Conservation (phyloP, 2,113 vertebrate species). For the Sakesphorus luctuosus region DNA sequence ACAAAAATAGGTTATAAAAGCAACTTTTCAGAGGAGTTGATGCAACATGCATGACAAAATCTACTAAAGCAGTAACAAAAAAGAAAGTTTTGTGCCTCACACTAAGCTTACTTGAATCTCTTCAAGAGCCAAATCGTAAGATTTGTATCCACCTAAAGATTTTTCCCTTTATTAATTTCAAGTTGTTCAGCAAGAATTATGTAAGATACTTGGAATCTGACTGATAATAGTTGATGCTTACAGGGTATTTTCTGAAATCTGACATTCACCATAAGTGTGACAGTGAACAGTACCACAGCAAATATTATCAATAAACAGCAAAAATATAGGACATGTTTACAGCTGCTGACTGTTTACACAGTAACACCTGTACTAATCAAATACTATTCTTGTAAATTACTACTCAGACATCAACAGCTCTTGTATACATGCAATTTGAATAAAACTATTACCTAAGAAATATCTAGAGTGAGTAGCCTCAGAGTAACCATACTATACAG, state of each 20-base stretch:
- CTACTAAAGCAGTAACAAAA: not conserved
- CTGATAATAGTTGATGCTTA: not conserved
- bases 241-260: not conserved
- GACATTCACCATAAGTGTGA: not conserved
- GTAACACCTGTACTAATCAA: not conserved
- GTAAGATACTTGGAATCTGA: not conserved
- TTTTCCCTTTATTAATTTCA: conserved; percentile 11
- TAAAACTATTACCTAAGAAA: not conserved
- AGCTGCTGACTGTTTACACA: not conserved
- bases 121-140: conserved; percentile 20
- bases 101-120: not conserved
- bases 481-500: not conserved
- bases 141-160: not conserved
- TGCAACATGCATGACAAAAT: not conserved
- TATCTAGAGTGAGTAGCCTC: not conserved
- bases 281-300: not conserved
- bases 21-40: not conserved
- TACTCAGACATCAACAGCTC: not conserved
- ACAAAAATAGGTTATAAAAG: not conserved
- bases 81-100: not conserved
- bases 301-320: not conserved
- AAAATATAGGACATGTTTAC: not conserved
- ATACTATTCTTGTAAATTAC: not conserved
- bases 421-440: not conserved
- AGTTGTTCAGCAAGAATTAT: conserved; percentile 13